phyloP scores from a whole-genome alignment of 2,113 vertebrate genomes.

The Pachyramphus minor region DNA sequence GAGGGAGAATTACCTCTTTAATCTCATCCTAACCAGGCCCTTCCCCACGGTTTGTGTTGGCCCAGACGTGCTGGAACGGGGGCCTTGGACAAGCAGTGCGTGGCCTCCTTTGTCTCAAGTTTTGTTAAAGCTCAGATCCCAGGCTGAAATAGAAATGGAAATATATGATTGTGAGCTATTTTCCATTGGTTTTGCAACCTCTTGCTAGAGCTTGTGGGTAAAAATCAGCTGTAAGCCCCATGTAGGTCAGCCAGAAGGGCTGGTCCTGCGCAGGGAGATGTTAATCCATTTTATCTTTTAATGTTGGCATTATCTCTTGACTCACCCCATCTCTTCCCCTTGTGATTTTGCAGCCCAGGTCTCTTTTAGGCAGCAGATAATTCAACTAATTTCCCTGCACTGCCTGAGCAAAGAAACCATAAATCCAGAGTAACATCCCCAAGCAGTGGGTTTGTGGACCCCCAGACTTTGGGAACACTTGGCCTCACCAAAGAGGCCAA shows the following conservation, averaged over 20 bases:
- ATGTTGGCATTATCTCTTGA: constrained; percentile 56
- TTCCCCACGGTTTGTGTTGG: not conserved
- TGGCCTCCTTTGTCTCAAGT: not conserved
- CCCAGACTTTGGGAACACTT: not conserved
- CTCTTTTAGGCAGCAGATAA: constrained; percentile 4
- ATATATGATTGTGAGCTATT: not conserved
- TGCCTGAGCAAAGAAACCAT: not conserved
- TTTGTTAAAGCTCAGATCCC: not conserved
- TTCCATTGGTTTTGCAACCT: not conserved
- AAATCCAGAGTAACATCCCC: not conserved
- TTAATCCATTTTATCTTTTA: constrained; percentile 64
- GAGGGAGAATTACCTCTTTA: constrained; percentile 45
- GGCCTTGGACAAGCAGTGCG: not conserved
- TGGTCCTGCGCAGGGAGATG: not conserved
- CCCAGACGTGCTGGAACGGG: not conserved
- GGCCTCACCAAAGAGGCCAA: not conserved
- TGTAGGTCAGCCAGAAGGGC: not conserved
- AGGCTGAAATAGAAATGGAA: not conserved
- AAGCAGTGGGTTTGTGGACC: not conserved
- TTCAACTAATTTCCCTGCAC: not conserved
- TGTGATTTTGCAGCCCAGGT: not conserved
- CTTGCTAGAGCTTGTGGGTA: not conserved
- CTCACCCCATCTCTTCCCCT: not conserved
- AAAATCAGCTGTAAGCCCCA: not conserved
- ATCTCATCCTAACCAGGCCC: constrained; percentile 31